phyloP scores from a whole-genome alignment of 2,888 invertebrate genomes.

The Zaprionus bogoriensis region DNA sequence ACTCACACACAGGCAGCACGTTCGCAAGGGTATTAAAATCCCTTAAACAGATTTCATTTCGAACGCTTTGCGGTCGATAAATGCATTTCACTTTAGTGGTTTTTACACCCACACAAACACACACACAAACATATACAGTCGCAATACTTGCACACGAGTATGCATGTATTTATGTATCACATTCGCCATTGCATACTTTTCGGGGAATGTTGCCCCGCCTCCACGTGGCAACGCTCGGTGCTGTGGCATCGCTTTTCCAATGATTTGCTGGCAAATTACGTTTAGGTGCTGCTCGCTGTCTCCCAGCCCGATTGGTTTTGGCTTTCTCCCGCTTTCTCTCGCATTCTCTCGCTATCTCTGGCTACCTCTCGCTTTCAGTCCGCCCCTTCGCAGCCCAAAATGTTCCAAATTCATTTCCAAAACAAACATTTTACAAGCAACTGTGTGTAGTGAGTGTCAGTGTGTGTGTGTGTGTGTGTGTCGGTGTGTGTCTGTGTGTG shows the following conservation, averaged over 20 bases:
- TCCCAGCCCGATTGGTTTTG: not conserved
- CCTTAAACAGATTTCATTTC: constrained; percentile 80
- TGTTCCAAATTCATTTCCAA: constrained; percentile 78
- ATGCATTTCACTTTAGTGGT: constrained; percentile 78
- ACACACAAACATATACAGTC: constrained; percentile 3
- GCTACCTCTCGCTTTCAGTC: too few relatives aligned
- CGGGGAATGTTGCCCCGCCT: constrained; percentile 47
- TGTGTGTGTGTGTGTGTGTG: constrained; percentile 35
- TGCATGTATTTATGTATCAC: constrained; percentile 49
- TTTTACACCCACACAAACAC: constrained; percentile 52
- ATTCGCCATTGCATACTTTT: constrained; percentile 71
- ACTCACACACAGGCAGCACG: constrained; percentile 55
- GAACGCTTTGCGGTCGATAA: constrained; percentile 80
- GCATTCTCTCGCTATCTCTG: too few relatives aligned
- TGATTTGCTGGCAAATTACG: constrained; percentile 76
- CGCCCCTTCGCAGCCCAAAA: constrained; percentile 41
- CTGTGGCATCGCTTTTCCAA: constrained; percentile 55
- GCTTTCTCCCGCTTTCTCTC: constrained; percentile 10
- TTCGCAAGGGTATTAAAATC: constrained; percentile 78
- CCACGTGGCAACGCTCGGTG: too few relatives aligned
- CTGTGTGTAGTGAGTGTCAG: constrained; percentile 27
- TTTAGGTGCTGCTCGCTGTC: constrained; percentile 58
- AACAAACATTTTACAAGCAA: constrained; percentile 72
- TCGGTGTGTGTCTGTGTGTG: constrained; percentile 15
- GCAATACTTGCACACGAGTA: constrained; percentile 2